phyloP scores from a whole-genome alignment of 2,888 invertebrate genomes.

The Hesperia comma region DNA sequence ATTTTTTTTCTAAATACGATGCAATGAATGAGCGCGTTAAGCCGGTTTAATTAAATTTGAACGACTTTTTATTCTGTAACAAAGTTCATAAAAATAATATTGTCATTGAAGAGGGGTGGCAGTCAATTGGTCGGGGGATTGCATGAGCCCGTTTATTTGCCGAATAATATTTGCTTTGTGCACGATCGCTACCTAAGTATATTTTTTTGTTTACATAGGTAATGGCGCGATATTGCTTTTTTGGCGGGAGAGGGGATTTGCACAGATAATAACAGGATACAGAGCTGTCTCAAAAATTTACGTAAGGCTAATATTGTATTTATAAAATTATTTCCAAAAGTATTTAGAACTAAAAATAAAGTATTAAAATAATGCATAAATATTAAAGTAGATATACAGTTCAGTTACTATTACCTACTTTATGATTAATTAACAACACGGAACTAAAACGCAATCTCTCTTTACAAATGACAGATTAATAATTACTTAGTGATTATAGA shows the following conservation, averaged over 20 bases:
- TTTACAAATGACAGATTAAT: slow-evolving; percentile 28
- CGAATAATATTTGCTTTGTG: slow-evolving; percentile 67
- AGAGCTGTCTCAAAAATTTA: neutral
- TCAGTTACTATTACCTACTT: slow-evolving; percentile 1
- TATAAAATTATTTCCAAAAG: neutral
- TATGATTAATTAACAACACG: slow-evolving; percentile 7
- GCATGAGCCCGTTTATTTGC: slow-evolving; percentile 53
- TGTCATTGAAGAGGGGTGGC: slow-evolving; percentile 59
- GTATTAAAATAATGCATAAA: neutral
- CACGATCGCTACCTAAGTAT: slow-evolving; percentile 49
- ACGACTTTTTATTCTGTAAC: slow-evolving; percentile 53
- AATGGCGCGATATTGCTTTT: slow-evolving; percentile 64
- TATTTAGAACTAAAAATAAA: neutral
- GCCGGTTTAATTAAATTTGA: slow-evolving; percentile 78
- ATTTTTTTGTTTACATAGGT: slow-evolving; percentile 71
- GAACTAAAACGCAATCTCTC: slow-evolving; percentile 17
- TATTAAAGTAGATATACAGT: neutral
- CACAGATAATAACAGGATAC: slow-evolving; percentile 27
- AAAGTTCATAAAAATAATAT: slow-evolving; percentile 80
- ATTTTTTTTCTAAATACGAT: slow-evolving; percentile 43
- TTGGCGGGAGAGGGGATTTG: slow-evolving; percentile 46
- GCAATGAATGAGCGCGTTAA: slow-evolving; percentile 57
- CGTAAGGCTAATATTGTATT: neutral
- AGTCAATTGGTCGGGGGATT: slow-evolving; percentile 56
- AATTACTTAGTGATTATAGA: slow-evolving; percentile 26